Conservation (phyloP, 2,888 invertebrate species). For the Scaptomyza caliginosa region DNA sequence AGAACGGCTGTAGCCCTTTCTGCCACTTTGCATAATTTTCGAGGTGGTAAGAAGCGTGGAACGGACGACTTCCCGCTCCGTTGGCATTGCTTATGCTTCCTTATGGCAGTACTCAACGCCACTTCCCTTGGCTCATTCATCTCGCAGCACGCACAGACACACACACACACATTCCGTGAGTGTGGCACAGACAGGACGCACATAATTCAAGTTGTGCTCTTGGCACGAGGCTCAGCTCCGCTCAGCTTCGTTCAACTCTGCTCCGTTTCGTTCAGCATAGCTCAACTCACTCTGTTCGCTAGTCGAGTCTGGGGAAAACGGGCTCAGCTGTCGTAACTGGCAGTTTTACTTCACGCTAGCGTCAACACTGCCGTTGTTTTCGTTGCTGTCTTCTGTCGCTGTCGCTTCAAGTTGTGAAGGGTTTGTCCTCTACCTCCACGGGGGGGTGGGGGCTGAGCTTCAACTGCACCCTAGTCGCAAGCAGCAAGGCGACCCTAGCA, state of each 20-base stretch:
- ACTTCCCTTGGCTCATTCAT: slow-evolving; percentile 74
- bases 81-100: slow-evolving; percentile 65
- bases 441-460: slow-evolving; percentile 23
- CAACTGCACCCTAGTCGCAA: slow-evolving; percentile 25
- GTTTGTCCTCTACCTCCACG: slow-evolving; percentile 19
- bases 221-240: slow-evolving; percentile 57
- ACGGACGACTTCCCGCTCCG: slow-evolving; percentile 41
- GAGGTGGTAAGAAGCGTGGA: slow-evolving; percentile 33
- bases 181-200: slow-evolving; percentile 57
- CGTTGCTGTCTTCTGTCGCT: slow-evolving; percentile 45
- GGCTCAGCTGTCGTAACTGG: slow-evolving; percentile 72
- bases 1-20: slow-evolving; percentile 24
- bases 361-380: slow-evolving; percentile 17
- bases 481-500: slow-evolving; percentile 28
- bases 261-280: slow-evolving; percentile 7
- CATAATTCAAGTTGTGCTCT: slow-evolving; percentile 73
- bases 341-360: slow-evolving; percentile 72
- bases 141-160: slow-evolving; percentile 43
- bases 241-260: slow-evolving; percentile 16
- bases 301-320: slow-evolving; percentile 35
- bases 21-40: slow-evolving; percentile 70
- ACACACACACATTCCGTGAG: slow-evolving; percentile 18
- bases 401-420: slow-evolving; percentile 52
- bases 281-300: neutral
- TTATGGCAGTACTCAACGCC: slow-evolving; percentile 74